phyloP scores from a whole-genome alignment of 2,797 vertebrate genomes.

The Toxotes lorentzi region DNA sequence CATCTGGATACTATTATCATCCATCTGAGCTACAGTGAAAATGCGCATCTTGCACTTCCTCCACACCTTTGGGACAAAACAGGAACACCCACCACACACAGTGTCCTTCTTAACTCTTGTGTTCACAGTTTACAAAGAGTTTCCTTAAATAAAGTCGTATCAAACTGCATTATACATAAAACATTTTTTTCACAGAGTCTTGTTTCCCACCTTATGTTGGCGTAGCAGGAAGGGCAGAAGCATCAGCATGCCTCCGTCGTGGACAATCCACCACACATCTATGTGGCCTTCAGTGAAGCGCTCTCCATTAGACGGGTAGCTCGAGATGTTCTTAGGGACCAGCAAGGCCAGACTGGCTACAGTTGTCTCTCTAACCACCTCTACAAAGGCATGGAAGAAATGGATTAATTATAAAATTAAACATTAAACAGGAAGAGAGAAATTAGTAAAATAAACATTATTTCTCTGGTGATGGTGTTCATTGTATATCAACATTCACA shows the following conservation, averaged over 20 bases:
- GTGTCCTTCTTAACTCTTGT: not conserved
- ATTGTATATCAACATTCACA: not conserved
- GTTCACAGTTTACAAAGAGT: not conserved
- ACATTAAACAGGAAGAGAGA: not conserved
- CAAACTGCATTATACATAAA: too few species aligned
- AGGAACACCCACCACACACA: not conserved
- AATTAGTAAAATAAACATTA: not conserved
- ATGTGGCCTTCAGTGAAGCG: conserved; percentile 98
- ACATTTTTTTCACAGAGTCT: not conserved
- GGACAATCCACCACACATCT: conserved; percentile 99
- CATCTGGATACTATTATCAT: conserved; percentile 99
- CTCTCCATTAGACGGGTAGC: conserved; percentile 95
- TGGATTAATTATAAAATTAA: not conserved
- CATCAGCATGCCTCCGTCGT: conserved; percentile 98
- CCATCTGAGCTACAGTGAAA: conserved; percentile 98
- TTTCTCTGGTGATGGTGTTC: not conserved
- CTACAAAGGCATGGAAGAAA: conserved; percentile 59
- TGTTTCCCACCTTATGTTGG: conserved; percentile 92
- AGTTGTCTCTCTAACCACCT: conserved; percentile 96
- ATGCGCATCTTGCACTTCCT: conserved; percentile 99
- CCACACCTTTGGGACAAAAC: conserved; percentile 90
- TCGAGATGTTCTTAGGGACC: conserved; percentile 95
- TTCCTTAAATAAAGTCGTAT: not conserved
- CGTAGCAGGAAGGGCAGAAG: conserved; percentile 96
- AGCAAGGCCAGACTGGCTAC: conserved; percentile 93